Percentiles rank a stretch among this genome's conserved stretches.
These are phyloP conservation scores for Conger conger DNA, from an alignment of 2,113 vertebrate genomes.

Conservation along the genomic window DNA sequence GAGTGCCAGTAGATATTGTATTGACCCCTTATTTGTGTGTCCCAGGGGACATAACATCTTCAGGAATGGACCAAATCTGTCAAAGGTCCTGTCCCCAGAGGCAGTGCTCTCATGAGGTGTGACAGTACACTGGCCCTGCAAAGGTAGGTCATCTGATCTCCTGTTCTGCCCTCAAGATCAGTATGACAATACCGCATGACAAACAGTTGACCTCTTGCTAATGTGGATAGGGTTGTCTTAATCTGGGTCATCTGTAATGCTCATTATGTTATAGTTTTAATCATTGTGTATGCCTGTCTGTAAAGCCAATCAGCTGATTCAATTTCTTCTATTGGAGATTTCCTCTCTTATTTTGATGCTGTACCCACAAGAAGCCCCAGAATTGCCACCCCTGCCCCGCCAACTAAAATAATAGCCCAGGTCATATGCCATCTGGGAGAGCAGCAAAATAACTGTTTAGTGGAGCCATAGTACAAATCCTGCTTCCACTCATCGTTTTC, in stretches of 20 bases:
- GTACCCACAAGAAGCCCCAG: conserved; percentile 24
- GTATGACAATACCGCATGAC: neutral
- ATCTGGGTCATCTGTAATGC: neutral
- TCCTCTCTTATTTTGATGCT: conserved; percentile 6
- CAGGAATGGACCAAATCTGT: neutral
- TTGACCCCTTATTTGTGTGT: neutral
- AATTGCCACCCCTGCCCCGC: conserved; percentile 22
- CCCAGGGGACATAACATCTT: neutral
- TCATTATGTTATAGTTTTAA: neutral
- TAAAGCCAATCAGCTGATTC: neutral
- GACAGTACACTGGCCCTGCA: neutral
- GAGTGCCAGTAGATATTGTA: neutral
- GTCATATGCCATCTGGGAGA: conserved; percentile 48
- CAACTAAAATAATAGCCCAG: conserved; percentile 41
- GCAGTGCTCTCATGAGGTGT: neutral
- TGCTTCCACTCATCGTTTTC: conserved; percentile 44
- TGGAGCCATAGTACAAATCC: conserved; percentile 33
- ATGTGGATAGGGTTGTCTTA: neutral
- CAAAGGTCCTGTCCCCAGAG: neutral
- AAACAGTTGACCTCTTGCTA: neutral
- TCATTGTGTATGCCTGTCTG: neutral
- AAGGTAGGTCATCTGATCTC: neutral
- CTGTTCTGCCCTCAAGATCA: neutral
- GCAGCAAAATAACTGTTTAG: conserved; percentile 52
- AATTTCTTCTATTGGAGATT: neutral